Percentiles rank a stretch among this genome's conserved stretches.
phyloP scores from a whole-genome alignment of 2,113 vertebrate genomes.

The Pelecanus crispus region DNA sequence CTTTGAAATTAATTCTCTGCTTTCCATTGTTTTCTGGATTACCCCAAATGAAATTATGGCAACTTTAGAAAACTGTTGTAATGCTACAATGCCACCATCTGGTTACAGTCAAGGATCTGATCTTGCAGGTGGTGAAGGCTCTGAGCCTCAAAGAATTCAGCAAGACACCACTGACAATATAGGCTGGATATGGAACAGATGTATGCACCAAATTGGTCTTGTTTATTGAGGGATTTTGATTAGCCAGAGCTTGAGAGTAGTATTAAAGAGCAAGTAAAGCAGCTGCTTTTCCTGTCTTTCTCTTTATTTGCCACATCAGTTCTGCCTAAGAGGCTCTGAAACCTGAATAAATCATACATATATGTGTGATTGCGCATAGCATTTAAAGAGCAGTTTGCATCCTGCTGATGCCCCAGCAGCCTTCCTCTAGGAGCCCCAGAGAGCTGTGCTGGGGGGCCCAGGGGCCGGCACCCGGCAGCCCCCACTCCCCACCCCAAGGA shows the following conservation, averaged over 20 bases:
- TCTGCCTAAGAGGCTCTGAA: background rate
- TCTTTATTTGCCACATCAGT: background rate
- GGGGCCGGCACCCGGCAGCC: rapidly evolving
- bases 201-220: background rate
- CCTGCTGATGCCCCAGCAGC: background rate
- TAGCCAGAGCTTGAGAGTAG: background rate
- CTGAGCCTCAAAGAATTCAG: conserved; percentile 5
- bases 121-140: background rate
- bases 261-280: background rate
- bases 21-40: background rate
- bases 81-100: conserved; percentile 67
- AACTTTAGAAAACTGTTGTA: conserved; percentile 24
- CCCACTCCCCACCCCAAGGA: background rate
- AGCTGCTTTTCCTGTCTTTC: background rate
- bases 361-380: background rate
- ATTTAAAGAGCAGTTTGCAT: background rate
- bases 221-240: background rate
- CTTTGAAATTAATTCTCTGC: background rate
- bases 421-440: background rate
- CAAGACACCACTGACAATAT: background rate
- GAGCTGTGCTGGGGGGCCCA: rapidly evolving
- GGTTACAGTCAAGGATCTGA: conserved; percentile 29
- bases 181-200: background rate
- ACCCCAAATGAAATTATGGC: background rate
- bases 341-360: background rate